Evolutionary conservation across 2,888 invertebrate species (phyloP).

Genomic region (Andrena chrysosceles): DNA sequence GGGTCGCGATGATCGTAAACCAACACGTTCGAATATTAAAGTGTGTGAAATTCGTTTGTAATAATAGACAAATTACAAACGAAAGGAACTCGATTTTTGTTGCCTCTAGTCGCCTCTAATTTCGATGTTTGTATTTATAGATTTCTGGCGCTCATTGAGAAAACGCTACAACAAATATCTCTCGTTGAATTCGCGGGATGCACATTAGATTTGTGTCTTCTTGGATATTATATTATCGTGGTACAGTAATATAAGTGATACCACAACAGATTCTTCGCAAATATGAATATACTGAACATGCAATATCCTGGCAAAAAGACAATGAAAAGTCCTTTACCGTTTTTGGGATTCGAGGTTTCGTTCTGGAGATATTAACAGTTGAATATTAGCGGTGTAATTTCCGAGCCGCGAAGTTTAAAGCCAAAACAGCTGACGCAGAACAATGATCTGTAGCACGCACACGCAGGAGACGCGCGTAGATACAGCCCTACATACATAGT

Average conservation of each 20-base stretch:
- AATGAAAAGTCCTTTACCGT: too few species aligned
- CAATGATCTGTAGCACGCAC: too few species aligned
- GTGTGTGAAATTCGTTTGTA: slow-evolving; percentile 25
- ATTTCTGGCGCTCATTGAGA: neutral
- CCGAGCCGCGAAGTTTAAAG: too few species aligned
- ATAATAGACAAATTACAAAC: neutral
- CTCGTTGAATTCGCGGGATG: slow-evolving; percentile 68
- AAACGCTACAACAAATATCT: neutral
- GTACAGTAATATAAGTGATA: slow-evolving; percentile 60
- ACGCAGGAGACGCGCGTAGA: too few species aligned
- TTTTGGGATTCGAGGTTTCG: too few species aligned
- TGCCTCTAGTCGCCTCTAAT: neutral
- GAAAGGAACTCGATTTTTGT: neutral
- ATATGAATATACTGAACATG: too few species aligned
- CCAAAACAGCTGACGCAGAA: too few species aligned
- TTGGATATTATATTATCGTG: slow-evolving; percentile 79
- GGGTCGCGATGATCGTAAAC: slow-evolving; percentile 50
- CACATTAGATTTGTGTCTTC: slow-evolving; percentile 78
- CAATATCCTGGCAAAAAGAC: too few species aligned
- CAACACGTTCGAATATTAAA: slow-evolving; percentile 60
- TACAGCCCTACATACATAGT: too few species aligned
- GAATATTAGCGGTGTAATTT: too few species aligned
- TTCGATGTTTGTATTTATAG: neutral
- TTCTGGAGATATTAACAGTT: too few species aligned
- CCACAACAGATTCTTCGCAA: neutral